These are phyloP conservation scores for Napeogenes inachia DNA, from an alignment of 2,888 invertebrate species.

Conservation along the genomic window DNA sequence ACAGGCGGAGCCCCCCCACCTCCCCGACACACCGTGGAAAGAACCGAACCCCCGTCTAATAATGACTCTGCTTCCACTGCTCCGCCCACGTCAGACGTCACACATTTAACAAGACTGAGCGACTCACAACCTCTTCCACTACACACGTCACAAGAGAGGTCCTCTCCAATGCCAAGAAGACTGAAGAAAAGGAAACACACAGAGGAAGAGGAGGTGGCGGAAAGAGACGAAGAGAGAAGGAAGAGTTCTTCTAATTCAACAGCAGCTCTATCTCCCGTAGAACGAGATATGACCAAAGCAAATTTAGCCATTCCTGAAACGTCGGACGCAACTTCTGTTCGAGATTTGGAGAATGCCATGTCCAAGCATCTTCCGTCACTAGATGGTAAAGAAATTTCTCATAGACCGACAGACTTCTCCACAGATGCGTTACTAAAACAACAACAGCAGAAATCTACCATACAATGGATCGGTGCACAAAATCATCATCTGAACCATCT, in stretches of 20 bases:
- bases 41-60: constrained; percentile 63
- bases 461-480: constrained; percentile 96
- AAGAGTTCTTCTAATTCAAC: constrained; percentile 68
- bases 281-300: constrained; percentile 62
- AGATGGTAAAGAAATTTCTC: constrained; percentile 74
- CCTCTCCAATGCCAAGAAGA: constrained; percentile 80
- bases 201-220: constrained; percentile 64
- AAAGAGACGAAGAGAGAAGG: constrained; percentile 66
- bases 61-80: constrained; percentile 63
- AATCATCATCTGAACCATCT: constrained; percentile 79
- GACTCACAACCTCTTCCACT: constrained; percentile 64
- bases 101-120: constrained; percentile 66
- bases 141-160: constrained; percentile 66
- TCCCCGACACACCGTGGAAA: constrained; percentile 58
- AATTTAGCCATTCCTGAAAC: constrained; percentile 62
- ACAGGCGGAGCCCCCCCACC: constrained; percentile 68
- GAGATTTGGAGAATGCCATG: constrained; percentile 97
- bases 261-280: constrained; percentile 62
- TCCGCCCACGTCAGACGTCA: constrained; percentile 66
- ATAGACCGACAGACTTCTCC: constrained; percentile 91
- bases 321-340: constrained; percentile 82
- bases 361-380: constrained; percentile 90
- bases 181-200: constrained; percentile 71
- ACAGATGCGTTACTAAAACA: constrained; percentile 90
- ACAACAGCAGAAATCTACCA: constrained; percentile 85